A percentile compares a stretch with the other conserved stretches of the same genome.
phyloP scores from a whole-genome alignment of 2,797 vertebrate species.

The Scolopax rusticola region DNA sequence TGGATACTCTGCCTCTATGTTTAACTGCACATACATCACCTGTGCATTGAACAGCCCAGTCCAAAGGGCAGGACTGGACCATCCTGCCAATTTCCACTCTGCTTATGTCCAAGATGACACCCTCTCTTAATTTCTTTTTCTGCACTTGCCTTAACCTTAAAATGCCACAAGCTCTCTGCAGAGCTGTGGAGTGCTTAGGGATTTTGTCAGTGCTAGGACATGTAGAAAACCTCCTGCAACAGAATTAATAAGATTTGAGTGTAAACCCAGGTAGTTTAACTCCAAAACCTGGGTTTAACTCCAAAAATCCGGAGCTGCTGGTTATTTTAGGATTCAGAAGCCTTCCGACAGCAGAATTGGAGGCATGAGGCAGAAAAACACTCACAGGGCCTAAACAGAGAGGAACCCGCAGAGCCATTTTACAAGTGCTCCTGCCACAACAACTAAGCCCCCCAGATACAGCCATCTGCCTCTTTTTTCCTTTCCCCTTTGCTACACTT shows the following conservation, averaged over 20 bases:
- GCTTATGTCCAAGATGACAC: background rate
- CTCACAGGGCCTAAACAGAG: background rate
- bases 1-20: background rate
- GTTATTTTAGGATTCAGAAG: background rate
- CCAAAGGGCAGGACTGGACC: background rate
- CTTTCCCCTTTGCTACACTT: background rate
- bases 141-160: background rate
- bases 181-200: background rate
- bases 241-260: background rate
- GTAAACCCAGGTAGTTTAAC: background rate
- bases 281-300: background rate
- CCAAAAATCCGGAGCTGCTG: background rate
- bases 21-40: background rate
- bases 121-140: background rate
- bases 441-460: background rate
- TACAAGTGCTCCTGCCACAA: background rate
- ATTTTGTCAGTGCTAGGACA: background rate
- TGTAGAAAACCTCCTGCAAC: background rate
- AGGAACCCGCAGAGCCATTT: background rate
- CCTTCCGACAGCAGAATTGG: background rate
- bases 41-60: background rate
- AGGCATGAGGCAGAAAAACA: background rate
- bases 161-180: background rate
- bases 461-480: constrained; percentile 15
- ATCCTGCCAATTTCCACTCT: background rate